phyloP scores from a whole-genome alignment of 92 coral and sea anemone species.

The Ricordea florida region DNA sequence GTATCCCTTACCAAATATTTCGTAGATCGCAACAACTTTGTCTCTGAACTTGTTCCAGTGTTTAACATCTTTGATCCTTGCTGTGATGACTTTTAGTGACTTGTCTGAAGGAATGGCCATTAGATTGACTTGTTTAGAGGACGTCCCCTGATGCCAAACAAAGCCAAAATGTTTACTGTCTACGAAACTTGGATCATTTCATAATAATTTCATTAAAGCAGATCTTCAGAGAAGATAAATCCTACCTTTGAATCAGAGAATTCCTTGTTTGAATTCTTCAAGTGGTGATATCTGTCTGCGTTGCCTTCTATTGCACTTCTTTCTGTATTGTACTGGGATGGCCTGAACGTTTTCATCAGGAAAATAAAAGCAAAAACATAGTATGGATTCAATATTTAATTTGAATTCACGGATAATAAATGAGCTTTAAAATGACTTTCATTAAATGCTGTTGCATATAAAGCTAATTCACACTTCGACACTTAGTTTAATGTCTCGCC shows the following conservation, averaged over 20 bases:
- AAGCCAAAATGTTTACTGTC: not conserved
- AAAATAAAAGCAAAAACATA: not conserved
- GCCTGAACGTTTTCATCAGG: not conserved
- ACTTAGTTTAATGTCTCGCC: too few relatives aligned
- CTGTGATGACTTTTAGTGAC: constrained; percentile 76
- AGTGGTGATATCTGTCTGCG: not conserved
- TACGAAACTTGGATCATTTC: not conserved
- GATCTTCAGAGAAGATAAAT: not conserved
- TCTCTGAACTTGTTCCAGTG: constrained; percentile 86
- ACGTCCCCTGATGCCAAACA: not conserved
- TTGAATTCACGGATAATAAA: too few relatives aligned
- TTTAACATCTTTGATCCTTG: constrained; percentile 61
- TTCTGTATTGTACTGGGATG: not conserved
- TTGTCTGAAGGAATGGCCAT: constrained; percentile 64
- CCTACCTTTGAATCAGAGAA: constrained; percentile 8
- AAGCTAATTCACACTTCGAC: too few relatives aligned
- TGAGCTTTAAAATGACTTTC: too few relatives aligned
- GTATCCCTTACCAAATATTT: constrained; percentile 83
- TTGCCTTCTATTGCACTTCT: not conserved
- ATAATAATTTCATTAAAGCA: too few relatives aligned
- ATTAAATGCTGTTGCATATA: too few relatives aligned
- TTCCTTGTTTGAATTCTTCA: too few relatives aligned
- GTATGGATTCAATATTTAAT: too few relatives aligned
- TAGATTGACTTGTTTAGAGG: constrained; percentile 43
- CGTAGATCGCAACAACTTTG: constrained; percentile 65